Conservation (phyloP, 2,113 vertebrate species). For the Barbus barbus region DNA sequence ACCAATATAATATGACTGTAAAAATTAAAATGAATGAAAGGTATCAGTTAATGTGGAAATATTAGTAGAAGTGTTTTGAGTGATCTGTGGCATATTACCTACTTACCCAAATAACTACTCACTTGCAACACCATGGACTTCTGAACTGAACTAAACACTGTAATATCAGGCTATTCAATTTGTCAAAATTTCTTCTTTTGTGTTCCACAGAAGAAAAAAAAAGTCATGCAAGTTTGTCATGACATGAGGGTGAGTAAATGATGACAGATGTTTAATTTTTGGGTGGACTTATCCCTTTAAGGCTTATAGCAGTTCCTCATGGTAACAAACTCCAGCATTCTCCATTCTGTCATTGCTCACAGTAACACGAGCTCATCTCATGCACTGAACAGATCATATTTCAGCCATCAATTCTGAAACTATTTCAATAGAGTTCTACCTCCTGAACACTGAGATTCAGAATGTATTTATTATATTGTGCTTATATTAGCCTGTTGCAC, state of each 20-base stretch:
- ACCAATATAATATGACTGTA: not conserved
- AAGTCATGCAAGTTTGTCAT: not conserved
- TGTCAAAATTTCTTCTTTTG: not conserved
- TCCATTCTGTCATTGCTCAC: not conserved
- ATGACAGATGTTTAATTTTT: not conserved
- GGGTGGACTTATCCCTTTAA: not conserved
- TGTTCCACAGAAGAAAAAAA: not conserved
- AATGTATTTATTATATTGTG: not conserved
- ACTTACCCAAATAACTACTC: not conserved
- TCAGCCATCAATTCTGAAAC: not conserved
- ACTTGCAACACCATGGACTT: not conserved
- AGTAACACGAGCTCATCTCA: conserved; percentile 6
- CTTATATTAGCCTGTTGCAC: too few relatives aligned
- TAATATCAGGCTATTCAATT: not conserved
- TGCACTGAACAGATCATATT: not conserved
- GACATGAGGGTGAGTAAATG: not conserved
- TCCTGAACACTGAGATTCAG: not conserved
- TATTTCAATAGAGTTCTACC: not conserved
- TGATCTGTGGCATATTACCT: not conserved
- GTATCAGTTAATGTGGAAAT: not conserved
- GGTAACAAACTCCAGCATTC: not conserved
- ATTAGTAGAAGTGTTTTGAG: not conserved
- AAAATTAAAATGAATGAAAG: not conserved
- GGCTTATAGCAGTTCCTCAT: not conserved
- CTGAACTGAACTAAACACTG: not conserved